Evolutionary conservation across 2,888 invertebrate species (phyloP), one percentile per base, ranked within the genome.

Genomic region (Aricia artaxerxes): DNA sequence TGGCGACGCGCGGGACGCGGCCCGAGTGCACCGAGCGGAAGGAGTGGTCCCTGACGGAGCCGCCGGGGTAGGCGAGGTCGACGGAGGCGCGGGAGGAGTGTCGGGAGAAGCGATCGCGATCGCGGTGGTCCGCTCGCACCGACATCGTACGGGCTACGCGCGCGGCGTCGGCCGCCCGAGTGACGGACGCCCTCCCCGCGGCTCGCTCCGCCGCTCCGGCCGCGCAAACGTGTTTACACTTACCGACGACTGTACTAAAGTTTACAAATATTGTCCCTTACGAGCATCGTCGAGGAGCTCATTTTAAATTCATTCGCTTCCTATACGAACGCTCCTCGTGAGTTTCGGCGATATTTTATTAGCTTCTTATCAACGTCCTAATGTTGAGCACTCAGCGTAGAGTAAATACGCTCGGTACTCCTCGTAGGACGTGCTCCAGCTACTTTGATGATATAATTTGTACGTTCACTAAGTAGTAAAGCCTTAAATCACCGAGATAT

Each of bases 31-130:
- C 92, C 82, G 94, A 94, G 69, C 94, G 92, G 81, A 94, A 91
- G 61, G 93, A 94, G 83, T 94, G 94, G 77, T 94, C 94, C 75
- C 94, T 90, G 82, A 89, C 89, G 53, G 94, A 90, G 49, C 90
- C 88, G 82, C 93, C 91, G 77, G 93, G 92, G 80, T 89, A 93
- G 53, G 93, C 92, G 75, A 91, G 87, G 83, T 94, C 94, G 77
- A 93, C 94, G 76, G 94, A 94, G 86, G 93, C 94, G 88, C 94
- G 94, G 85, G 94, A 94, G 87, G 94, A 94, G 84, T 94, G 93
- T 85, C 94, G 88, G 85, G 94, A 92, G 84, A 94, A 94, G 84
- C 93, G 90, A 84, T 94, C 94, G 82, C 94, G 92, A 84, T 93
- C 94, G 84, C 93, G 92, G 78, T 91, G 92, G 82, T 93, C 93